A percentile compares a stretch with the other conserved stretches of the same genome.
Evolutionary conservation across 2,888 invertebrate species (phyloP).

Genomic region (Microplitis manilae): DNA sequence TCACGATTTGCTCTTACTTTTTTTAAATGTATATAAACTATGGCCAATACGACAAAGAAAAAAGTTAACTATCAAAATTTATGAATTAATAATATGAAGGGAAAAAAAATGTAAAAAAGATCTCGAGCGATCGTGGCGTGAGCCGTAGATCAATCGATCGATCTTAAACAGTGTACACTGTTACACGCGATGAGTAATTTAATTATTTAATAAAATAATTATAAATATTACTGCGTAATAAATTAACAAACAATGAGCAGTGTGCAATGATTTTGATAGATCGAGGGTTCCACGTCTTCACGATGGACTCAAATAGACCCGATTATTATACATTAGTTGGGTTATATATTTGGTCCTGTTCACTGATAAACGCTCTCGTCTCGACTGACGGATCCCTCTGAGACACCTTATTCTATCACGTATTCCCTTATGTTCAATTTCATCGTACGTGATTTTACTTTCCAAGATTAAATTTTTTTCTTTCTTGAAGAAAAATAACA

Average conservation of each 20-base stretch:
- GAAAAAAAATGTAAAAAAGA: constrained; percentile 4
- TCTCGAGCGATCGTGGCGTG: constrained; percentile 43
- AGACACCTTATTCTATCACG: constrained; percentile 37
- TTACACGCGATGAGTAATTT: constrained; percentile 8
- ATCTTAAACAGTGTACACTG: constrained; percentile 46
- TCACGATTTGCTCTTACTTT: constrained; percentile 39
- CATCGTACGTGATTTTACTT: constrained; percentile 30
- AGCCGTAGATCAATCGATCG: constrained; percentile 42
- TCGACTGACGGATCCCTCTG: constrained; percentile 37
- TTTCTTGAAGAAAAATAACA: constrained; percentile 7
- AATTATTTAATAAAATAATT: constrained; percentile 6
- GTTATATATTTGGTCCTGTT: constrained; percentile 31
- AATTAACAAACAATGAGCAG: constrained; percentile 40
- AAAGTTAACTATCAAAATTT: neutral
- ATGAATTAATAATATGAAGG: neutral
- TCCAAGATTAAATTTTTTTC: constrained; percentile 13
- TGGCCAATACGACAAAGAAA: neutral
- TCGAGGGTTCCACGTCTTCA: constrained; percentile 51
- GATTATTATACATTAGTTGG: constrained; percentile 16
- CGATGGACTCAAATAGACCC: constrained; percentile 42
- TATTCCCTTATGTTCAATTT: constrained; percentile 31
- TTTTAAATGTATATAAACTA: neutral
- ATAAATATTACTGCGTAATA: constrained; percentile 7
- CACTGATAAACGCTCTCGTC: constrained; percentile 39
- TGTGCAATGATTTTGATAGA: constrained; percentile 56